These are phyloP conservation scores for Alligator sinensis DNA, from an alignment of 2,113 vertebrate genomes.

Conservation along the genomic window DNA sequence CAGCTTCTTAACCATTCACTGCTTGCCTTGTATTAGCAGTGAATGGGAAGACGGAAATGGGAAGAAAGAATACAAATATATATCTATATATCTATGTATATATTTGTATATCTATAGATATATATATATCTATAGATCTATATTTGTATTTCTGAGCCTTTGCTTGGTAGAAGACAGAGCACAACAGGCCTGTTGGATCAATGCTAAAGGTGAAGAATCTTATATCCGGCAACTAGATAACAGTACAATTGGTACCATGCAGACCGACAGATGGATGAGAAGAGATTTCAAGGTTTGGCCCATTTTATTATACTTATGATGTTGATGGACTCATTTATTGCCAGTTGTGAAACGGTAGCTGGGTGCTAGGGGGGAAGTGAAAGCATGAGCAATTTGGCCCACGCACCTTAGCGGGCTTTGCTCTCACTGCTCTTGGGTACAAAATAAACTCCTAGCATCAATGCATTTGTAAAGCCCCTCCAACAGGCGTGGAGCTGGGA, in stretches of 20 bases:
- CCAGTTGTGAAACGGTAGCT: not conserved
- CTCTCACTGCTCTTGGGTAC: not conserved
- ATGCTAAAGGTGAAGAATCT: not conserved
- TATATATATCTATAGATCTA: too few species aligned
- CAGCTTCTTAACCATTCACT: not conserved
- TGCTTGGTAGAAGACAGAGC: not conserved
- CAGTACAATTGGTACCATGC: not conserved
- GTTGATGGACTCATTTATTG: not conserved
- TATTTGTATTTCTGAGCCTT: not conserved
- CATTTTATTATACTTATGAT: not conserved
- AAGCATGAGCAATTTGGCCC: not conserved
- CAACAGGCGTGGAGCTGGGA: not conserved
- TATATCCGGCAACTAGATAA: not conserved
- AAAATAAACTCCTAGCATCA: accelerated
- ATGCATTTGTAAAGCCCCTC: not conserved
- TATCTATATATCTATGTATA: too few species aligned
- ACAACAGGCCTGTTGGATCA: not conserved
- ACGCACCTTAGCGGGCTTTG: too few species aligned
- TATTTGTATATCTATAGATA: too few species aligned
- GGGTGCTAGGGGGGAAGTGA: not conserved
- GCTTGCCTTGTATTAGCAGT: not conserved
- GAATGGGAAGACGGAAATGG: not conserved
- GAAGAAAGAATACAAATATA: not conserved
- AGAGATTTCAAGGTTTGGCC: not conserved
- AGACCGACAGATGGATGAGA: not conserved